Conservation (phyloP, 2,113 vertebrate species). For the Mus musculus region GRCm39 chr11:94203001-94203500, state of each 20-base stretch:
- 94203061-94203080: background rate
- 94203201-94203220: no score
- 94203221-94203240: no score
- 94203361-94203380: background rate
- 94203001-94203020: background rate
- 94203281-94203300: background rate
- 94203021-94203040: background rate
- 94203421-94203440: constrained; percentile 11
- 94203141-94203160: no score
- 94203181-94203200: no score
- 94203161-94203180: no score
- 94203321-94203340: background rate
- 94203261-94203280: no score
- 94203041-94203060: background rate
- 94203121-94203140: background rate
- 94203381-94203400: background rate
- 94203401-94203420: background rate
- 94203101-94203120: background rate
- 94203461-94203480: constrained; percentile 18
- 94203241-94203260: no score
- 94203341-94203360: background rate
- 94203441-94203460: background rate
- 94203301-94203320: background rate
- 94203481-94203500: background rate
- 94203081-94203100: background rate